phyloP scores from a whole-genome alignment of 2,888 invertebrate species.

The Aspidiotus destructor region DNA sequence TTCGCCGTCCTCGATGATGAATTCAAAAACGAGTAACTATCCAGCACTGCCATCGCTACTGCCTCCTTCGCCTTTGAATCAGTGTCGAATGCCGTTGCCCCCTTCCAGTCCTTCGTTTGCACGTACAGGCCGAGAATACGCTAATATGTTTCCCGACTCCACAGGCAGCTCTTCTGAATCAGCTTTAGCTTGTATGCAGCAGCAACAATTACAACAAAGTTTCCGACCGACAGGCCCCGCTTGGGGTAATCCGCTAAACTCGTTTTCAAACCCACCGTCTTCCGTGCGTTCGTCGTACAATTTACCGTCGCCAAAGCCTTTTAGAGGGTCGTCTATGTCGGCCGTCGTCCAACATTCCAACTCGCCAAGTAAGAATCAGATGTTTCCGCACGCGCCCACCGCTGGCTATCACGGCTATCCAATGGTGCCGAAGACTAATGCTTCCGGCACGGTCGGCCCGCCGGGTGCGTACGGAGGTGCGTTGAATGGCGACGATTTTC shows the following conservation, averaged over 20 bases:
- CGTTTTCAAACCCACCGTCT: not conserved
- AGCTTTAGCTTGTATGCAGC: not conserved
- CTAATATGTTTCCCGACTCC: not conserved
- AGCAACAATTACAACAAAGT: not conserved
- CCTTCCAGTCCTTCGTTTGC: conserved; percentile 4
- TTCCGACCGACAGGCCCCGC: not conserved
- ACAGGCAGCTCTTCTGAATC: not conserved
- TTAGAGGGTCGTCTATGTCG: not conserved
- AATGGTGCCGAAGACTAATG: not conserved
- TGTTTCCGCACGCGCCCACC: not conserved
- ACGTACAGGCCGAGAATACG: conserved; percentile 6
- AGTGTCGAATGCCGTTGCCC: conserved; percentile 11
- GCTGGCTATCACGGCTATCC: not conserved
- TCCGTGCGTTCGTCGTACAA: not conserved
- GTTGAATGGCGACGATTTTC: not conserved
- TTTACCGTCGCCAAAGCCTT: conserved; percentile 11
- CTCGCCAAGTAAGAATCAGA: not conserved
- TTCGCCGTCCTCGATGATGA: too few species aligned
- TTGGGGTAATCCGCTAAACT: not conserved
- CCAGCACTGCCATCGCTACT: not conserved
- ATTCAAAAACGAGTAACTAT: too few species aligned
- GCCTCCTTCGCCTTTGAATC: not conserved
- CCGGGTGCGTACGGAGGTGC: not conserved
- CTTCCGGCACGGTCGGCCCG: not conserved
- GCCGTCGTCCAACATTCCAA: not conserved